Conservation (phyloP, 2,113 vertebrate genomes). For the Saguinus midas region DNA sequence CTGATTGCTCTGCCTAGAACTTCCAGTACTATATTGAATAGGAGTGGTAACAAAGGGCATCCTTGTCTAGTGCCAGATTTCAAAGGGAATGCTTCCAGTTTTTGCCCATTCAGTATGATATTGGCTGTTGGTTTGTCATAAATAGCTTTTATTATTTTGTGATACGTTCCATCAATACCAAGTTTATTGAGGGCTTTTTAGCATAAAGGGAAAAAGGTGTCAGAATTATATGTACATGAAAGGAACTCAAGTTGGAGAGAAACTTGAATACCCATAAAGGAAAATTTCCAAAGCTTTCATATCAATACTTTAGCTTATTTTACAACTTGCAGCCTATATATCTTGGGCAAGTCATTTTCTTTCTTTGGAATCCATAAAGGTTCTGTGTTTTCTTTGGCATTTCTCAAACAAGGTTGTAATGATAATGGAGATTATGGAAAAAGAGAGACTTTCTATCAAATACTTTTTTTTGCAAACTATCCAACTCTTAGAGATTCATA, state of each 20-base stretch:
- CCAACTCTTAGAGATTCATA: neutral
- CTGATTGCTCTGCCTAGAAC: no score
- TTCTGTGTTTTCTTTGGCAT: neutral
- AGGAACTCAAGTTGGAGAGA: neutral
- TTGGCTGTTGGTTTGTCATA: no score
- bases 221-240: neutral
- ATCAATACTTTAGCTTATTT: neutral
- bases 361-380: neutral
- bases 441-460: neutral
- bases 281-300: neutral
- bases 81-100: no score
- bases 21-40: no score
- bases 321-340: neutral
- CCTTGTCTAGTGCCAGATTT: no score
- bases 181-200: no score
- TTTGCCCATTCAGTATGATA: no score
- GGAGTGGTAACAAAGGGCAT: no score
- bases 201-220: neutral
- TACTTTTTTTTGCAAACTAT: neutral
- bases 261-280: neutral
- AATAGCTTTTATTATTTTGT: no score
- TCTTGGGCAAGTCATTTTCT: neutral
- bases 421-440: neutral
- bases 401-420: neutral
- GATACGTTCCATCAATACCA: no score